phyloP scores from a whole-genome alignment of 2,797 vertebrate genomes.

The Acrossocheilus fasciatus region DNA sequence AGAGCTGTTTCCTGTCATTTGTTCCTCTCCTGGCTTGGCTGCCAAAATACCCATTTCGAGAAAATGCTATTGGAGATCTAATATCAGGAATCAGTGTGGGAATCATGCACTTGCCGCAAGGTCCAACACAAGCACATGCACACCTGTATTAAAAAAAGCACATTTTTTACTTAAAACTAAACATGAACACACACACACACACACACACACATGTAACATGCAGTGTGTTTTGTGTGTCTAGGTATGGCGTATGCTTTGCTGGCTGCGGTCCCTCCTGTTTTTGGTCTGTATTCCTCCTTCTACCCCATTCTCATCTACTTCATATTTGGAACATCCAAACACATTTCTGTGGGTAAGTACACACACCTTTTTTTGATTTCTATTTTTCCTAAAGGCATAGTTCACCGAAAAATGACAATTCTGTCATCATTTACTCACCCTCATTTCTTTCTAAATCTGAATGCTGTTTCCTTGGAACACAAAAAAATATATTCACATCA shows the following conservation, averaged over 20 bases:
- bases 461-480: background rate
- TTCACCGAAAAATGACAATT: background rate
- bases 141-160: conserved; percentile 3
- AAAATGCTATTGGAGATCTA: conserved; percentile 88
- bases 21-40: conserved; percentile 89
- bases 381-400: background rate
- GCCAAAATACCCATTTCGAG: conserved; percentile 87
- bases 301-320: conserved; percentile 90
- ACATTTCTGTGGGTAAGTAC: conserved; percentile 87
- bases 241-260: conserved; percentile 82
- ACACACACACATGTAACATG: background rate
- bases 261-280: conserved; percentile 89
- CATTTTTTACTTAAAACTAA: background rate
- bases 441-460: background rate
- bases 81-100: conserved; percentile 93
- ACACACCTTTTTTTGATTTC: background rate
- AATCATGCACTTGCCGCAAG: conserved; percentile 87
- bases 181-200: background rate
- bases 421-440: background rate
- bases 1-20: conserved; percentile 75
- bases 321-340: conserved; percentile 89
- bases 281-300: conserved; percentile 90
- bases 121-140: conserved; percentile 69
- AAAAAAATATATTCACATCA: background rate
- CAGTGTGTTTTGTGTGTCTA: conserved; percentile 43